Base-by-base conservation (phyloP, 1,140 invertebrate genomes). In the Zaprionus vittiger region DNA sequence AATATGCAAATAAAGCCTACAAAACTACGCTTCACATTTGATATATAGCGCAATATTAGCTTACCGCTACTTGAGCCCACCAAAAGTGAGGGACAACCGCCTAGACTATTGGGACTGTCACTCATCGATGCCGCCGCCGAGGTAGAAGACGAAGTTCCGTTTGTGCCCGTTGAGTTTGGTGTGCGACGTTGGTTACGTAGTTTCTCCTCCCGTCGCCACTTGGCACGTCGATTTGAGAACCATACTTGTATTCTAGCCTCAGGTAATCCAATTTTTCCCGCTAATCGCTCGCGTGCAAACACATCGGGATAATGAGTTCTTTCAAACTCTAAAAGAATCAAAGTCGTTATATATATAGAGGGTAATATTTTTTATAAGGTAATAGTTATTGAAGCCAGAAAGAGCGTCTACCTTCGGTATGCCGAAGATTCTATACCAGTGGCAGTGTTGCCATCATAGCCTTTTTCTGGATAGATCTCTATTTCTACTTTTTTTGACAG, bases 181-280 rank as follows among this genome's bases (percentile, higher is more conserved):
- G 92, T 93, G 17, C 79, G 76, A 1, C 97, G 93, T 93, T 99
- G 98, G 84, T 97, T 98, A 34, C 98, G 95, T 37, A 99, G 94
- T 93, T 99, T 99, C 93, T 99, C 99, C 93, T 99, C 99, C 5
- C 99, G 95, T 54, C 99, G 95, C 98, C 98, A 99, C 94, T 99
- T 99, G 73, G 99, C 99, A 57, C 99, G 95, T 61, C 99, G 95
- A 94, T 99, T 99, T 54, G 98, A 99, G 94, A 99, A 99, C 98
- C 99, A 99, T 31, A 97, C 96, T 96, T 99, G 99, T 95, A 99
- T 99, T 93, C 99, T 95, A 34, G 98, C 98, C 94, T 99, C 99
- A 11, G 98, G 98, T 71, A 99, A 95, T 59, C 98, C 97, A 91
- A 99, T 99, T 94, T 99, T 99, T 55, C 97, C 97, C 5, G 99